These are phyloP conservation scores for Drosophila takahashii DNA, from an alignment of 1,140 invertebrate genomes.

Conservation along the genomic window DNA sequence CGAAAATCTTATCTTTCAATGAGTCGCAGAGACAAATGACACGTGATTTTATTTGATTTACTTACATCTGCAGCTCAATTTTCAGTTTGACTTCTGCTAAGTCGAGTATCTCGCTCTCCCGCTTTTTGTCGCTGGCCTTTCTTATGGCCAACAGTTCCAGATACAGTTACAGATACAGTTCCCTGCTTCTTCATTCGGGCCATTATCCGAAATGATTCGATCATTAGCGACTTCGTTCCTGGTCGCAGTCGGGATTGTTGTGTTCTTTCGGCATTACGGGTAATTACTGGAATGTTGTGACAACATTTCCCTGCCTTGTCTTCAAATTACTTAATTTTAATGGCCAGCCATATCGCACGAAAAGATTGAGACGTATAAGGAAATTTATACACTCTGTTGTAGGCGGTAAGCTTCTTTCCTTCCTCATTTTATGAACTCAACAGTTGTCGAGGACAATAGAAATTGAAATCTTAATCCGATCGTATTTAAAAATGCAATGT, in stretches of 20 bases:
- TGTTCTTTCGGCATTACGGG: constrained; percentile 70
- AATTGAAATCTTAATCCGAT: constrained; percentile 6
- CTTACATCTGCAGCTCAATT: constrained; percentile 83
- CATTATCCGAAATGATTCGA: constrained; percentile 82
- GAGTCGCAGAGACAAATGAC: constrained; percentile 78
- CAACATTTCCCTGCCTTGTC: constrained; percentile 72
- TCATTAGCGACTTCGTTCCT: constrained; percentile 72
- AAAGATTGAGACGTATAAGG: constrained; percentile 55
- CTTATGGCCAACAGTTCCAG: constrained; percentile 68
- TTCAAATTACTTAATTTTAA: constrained; percentile 81
- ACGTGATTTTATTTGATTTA: constrained; percentile 84
- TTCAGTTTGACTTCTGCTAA: constrained; percentile 80
- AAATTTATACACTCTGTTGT: constrained; percentile 14
- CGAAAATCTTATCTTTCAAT: constrained; percentile 80
- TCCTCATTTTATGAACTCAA: constrained; percentile 12
- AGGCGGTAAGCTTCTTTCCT: constrained; percentile 28
- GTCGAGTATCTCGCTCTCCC: constrained; percentile 41
- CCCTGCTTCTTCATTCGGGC: constrained; percentile 48
- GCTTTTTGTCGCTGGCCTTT: constrained; percentile 47
- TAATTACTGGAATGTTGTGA: constrained; percentile 83
- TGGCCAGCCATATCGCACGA: constrained; percentile 53
- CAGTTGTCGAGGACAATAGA: constrained; percentile 15
- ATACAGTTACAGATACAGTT: constrained; percentile 58
- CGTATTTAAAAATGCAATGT: neutral
- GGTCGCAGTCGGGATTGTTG: constrained; percentile 42